Conservation (phyloP, 2,888 invertebrate genomes). For the Dasysyrphus albostriatus region DNA sequence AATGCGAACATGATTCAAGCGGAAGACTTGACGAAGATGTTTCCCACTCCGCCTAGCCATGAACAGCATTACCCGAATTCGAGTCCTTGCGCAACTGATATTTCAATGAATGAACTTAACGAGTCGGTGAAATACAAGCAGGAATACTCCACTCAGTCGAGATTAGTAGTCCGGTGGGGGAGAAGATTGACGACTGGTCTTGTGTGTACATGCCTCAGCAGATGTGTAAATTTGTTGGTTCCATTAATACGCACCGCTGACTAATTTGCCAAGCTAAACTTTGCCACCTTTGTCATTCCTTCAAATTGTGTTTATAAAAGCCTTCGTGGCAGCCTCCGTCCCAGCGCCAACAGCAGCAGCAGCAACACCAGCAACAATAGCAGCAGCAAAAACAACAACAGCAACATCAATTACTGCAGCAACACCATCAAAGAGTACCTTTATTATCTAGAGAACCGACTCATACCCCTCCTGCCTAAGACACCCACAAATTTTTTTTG, state of each 20-base stretch:
- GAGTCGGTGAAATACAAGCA: slow-evolving; percentile 84
- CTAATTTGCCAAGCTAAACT: too few relatives aligned
- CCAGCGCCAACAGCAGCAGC: slow-evolving; percentile 80
- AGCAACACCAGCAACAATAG: slow-evolving; percentile 77
- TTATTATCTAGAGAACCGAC: too few relatives aligned
- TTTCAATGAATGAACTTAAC: slow-evolving; percentile 83
- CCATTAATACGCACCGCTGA: too few relatives aligned
- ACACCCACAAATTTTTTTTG: too few relatives aligned
- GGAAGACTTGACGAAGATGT: too few relatives aligned
- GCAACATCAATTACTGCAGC: slow-evolving; percentile 62
- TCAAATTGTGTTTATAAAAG: slow-evolving; percentile 92
- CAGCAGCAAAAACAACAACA: too few relatives aligned
- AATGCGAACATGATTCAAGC: slow-evolving; percentile 83
- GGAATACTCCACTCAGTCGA: slow-evolving; percentile 89
- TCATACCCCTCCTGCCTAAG: too few relatives aligned
- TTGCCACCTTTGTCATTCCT: slow-evolving; percentile 90
- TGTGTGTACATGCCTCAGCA: slow-evolving; percentile 96
- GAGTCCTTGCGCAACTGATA: slow-evolving; percentile 88
- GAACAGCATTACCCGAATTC: slow-evolving; percentile 95
- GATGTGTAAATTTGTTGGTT: too few relatives aligned
- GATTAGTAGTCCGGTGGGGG: slow-evolving; percentile 91
- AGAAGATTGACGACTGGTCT: slow-evolving; percentile 95
- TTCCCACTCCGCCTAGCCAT: slow-evolving; percentile 98
- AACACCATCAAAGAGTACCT: too few relatives aligned
- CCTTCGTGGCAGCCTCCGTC: slow-evolving; percentile 88